phyloP scores from a whole-genome alignment of 1,140 invertebrate genomes.

The Rhynchophorus ferrugineus region DNA sequence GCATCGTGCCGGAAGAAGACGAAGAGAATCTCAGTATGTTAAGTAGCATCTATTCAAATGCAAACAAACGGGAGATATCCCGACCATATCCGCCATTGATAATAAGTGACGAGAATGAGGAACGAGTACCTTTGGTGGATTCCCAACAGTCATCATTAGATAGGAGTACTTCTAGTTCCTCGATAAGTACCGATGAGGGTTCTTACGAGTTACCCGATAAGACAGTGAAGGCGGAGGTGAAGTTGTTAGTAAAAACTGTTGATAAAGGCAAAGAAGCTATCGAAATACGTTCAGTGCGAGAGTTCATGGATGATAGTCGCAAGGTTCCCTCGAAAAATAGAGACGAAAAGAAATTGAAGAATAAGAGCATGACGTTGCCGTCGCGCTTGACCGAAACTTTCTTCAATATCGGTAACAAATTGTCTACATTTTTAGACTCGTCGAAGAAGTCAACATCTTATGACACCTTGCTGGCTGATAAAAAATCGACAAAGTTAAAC shows the following conservation, averaged over 20 bases:
- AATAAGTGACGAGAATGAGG: background rate
- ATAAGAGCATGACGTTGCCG: conserved; percentile 27
- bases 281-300: conserved; percentile 46
- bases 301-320: conserved; percentile 39
- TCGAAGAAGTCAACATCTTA: conserved; percentile 24
- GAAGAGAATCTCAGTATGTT: conserved; percentile 33
- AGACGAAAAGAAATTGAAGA: conserved; percentile 1
- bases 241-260: conserved; percentile 46
- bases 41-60: conserved; percentile 21
- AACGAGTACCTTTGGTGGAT: conserved; percentile 5
- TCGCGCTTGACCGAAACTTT: conserved; percentile 22
- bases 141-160: conserved; percentile 14
- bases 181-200: conserved; percentile 28
- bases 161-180: conserved; percentile 3
- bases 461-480: conserved; percentile 3
- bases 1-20: conserved; percentile 38
- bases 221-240: conserved; percentile 44
- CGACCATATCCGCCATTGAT: conserved; percentile 4
- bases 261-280: conserved; percentile 46
- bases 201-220: conserved; percentile 26
- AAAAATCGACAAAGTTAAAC: background rate
- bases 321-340: conserved; percentile 2
- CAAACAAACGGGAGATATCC: conserved; percentile 12
- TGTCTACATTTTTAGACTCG: conserved; percentile 23
- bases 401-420: conserved; percentile 23